Evolutionary conservation across 2,888 invertebrate species (phyloP).

Genomic region (Halocaridina rubra): DNA sequence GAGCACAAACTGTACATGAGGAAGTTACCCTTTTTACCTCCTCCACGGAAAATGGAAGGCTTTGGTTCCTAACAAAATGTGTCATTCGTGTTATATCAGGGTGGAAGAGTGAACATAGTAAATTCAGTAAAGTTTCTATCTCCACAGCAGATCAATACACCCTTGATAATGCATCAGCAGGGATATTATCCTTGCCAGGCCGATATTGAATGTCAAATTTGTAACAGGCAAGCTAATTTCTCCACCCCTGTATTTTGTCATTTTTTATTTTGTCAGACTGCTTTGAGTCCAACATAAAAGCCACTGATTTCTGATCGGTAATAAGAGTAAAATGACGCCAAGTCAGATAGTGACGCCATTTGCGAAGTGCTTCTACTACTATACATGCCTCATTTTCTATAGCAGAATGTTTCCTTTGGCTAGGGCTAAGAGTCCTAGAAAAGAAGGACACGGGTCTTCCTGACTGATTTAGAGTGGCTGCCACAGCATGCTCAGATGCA

Average conservation of each 20-base stretch:
- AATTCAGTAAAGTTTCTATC: background rate
- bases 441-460: constrained; percentile 19
- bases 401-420: constrained; percentile 13
- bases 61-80: background rate
- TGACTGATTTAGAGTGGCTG: background rate
- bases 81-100: background rate
- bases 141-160: background rate
- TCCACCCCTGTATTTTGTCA: background rate
- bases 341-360: background rate
- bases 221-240: background rate
- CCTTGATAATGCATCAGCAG: background rate
- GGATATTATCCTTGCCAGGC: background rate
- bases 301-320: constrained; percentile 22
- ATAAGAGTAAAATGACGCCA: constrained; percentile 2
- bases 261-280: background rate
- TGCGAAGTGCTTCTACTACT: constrained; percentile 1
- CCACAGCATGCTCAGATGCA: background rate
- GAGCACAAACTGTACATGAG: background rate
- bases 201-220: background rate
- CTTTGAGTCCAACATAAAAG: background rate
- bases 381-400: constrained; percentile 2
- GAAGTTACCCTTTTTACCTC: background rate
- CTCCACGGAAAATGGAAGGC: background rate
- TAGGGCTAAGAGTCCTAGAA: constrained; percentile 7
- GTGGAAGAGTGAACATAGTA: background rate